Evolutionary conservation across 2,797 vertebrate species (phyloP).

Genomic region (Platalea minor): DNA sequence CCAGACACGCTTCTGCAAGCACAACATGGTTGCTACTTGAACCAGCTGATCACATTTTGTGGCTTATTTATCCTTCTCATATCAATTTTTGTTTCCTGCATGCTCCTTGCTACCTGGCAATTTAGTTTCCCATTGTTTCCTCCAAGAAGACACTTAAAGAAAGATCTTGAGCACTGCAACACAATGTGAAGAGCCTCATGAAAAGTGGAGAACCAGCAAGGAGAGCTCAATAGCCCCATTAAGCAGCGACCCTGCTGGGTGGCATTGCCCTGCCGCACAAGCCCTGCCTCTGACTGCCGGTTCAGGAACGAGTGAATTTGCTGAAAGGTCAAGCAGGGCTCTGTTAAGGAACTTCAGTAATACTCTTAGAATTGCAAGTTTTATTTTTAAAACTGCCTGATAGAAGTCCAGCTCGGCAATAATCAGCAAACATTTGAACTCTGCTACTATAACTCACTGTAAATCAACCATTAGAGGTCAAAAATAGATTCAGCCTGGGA

Average conservation of each 20-base stretch:
- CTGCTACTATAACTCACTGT: not conserved
- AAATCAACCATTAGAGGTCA: not conserved
- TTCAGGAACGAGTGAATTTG: not conserved
- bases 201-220: not conserved
- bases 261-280: not conserved
- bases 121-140: not conserved
- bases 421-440: slow-evolving; percentile 1
- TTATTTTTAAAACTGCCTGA: slow-evolving; percentile 1
- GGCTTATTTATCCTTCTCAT: not conserved
- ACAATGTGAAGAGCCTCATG: not conserved
- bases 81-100: not conserved
- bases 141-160: not conserved
- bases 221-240: not conserved
- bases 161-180: not conserved
- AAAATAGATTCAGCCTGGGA: not conserved
- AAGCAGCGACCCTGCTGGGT: not conserved
- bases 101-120: not conserved
- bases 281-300: fast-evolving
- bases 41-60: not conserved
- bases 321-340: not conserved
- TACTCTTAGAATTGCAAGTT: not conserved
- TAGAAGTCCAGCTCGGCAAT: not conserved
- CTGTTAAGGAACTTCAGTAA: not conserved
- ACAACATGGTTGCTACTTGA: fast-evolving
- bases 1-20: not conserved